phyloP scores from a whole-genome alignment of 2,888 invertebrate species.

The Herminia tarsipennalis region DNA sequence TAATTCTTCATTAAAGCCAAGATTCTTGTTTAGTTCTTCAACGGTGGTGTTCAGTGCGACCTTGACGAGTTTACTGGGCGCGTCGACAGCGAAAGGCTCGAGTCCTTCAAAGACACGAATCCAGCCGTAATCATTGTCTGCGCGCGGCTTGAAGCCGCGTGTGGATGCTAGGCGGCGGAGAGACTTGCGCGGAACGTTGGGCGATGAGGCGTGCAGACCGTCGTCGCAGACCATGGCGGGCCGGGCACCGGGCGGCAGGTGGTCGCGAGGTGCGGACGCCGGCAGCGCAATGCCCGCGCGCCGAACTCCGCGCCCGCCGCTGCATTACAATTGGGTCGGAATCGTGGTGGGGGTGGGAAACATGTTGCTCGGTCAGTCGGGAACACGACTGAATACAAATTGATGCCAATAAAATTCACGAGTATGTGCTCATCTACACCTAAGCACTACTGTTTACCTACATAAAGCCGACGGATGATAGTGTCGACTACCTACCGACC shows the following conservation, averaged over 20 bases:
- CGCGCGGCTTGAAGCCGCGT: constrained; percentile 74
- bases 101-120: constrained; percentile 87
- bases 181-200: constrained; percentile 75
- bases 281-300: constrained; percentile 68
- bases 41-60: constrained; percentile 85
- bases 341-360: constrained; percentile 82
- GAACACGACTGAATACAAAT: constrained; percentile 75
- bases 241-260: constrained; percentile 60
- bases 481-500: no score
- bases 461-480: constrained; percentile 6
- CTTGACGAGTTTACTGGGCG: constrained; percentile 84
- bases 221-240: constrained; percentile 82
- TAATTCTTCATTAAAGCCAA: constrained; percentile 79
- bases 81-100: constrained; percentile 76
- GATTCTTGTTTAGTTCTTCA: constrained; percentile 78
- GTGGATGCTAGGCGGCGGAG: constrained; percentile 82
- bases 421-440: constrained; percentile 31
- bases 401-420: constrained; percentile 48
- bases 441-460: constrained; percentile 11
- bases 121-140: constrained; percentile 82
- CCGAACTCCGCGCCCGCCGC: constrained; percentile 65
- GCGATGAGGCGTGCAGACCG: constrained; percentile 80
- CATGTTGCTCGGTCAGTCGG: constrained; percentile 78
- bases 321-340: constrained; percentile 82
- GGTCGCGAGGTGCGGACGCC: constrained; percentile 66